Percentiles rank a stretch among this genome's conserved stretches.
These are phyloP conservation scores for Pygocentrus nattereri DNA, from an alignment of 2,797 vertebrate genomes.

Conservation along the genomic window DNA sequence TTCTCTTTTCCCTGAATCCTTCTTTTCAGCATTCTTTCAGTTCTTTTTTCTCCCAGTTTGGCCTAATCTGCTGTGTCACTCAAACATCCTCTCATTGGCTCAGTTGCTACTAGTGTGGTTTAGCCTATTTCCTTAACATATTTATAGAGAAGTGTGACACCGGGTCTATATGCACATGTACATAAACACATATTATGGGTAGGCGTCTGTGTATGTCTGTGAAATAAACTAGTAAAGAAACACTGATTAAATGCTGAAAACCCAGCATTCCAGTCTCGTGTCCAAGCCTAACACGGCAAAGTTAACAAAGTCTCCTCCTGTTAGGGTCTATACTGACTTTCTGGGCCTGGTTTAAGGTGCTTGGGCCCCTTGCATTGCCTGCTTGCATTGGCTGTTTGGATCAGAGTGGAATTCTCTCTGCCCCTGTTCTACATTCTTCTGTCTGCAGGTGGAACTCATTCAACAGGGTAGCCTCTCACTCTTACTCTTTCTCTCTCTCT, in stretches of 20 bases:
- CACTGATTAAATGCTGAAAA: slow-evolving; percentile 22
- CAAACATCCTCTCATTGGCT: slow-evolving; percentile 28
- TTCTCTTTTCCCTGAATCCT: slow-evolving; percentile 21
- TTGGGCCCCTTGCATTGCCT: not conserved
- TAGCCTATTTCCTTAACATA: slow-evolving; percentile 33
- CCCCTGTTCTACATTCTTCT: slow-evolving; percentile 50
- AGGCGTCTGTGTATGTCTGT: slow-evolving; percentile 3
- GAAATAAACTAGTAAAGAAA: slow-evolving; percentile 14
- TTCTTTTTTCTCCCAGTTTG: not conserved
- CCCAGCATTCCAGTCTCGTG: slow-evolving; percentile 2
- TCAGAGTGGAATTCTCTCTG: slow-evolving; percentile 54
- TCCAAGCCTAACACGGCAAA: slow-evolving; percentile 46
- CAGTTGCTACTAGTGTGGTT: slow-evolving; percentile 21
- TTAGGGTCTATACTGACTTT: slow-evolving; percentile 59
- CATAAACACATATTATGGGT: not conserved
- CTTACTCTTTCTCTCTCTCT: slow-evolving; percentile 1
- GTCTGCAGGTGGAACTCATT: slow-evolving; percentile 64
- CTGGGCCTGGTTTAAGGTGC: not conserved
- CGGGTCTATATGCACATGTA: slow-evolving; percentile 20
- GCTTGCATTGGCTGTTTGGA: slow-evolving; percentile 33
- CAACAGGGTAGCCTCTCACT: slow-evolving; percentile 33
- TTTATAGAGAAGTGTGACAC: slow-evolving; percentile 42
- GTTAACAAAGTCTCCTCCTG: slow-evolving; percentile 71
- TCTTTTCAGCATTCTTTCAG: slow-evolving; percentile 17
- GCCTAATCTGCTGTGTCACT: slow-evolving; percentile 41